Evolutionary conservation across 2,113 vertebrate genomes (phyloP).

Genomic region (Atherinomorus stipes): DNA sequence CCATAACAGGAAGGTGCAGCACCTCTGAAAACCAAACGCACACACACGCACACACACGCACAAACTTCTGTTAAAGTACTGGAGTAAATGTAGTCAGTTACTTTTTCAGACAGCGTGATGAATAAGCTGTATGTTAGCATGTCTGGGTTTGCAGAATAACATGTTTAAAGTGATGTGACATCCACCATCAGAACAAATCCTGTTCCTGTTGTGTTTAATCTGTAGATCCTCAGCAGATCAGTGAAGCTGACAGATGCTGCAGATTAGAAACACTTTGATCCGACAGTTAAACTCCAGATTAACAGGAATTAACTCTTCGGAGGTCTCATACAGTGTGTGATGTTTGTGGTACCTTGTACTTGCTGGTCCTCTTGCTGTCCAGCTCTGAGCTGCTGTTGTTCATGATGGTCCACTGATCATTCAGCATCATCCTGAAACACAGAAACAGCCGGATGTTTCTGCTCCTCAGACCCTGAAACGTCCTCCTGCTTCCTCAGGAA

Average conservation of each 20-base stretch:
- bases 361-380: conserved; percentile 40
- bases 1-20: conserved; percentile 63
- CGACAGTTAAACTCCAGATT: conserved; percentile 62
- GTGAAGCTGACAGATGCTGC: conserved; percentile 47
- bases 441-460: conserved; percentile 2
- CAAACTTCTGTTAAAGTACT: neutral
- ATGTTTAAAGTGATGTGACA: neutral
- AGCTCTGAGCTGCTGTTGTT: conserved; percentile 75
- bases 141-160: too few species aligned
- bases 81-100: neutral
- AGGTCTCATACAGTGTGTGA: neutral
- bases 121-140: too few species aligned
- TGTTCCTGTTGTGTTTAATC: conserved; percentile 21
- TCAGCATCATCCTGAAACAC: conserved; percentile 67
- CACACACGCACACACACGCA: conserved; percentile 31
- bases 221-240: conserved; percentile 12
- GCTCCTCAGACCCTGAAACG: too few species aligned
- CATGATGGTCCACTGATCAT: conserved; percentile 71
- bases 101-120: neutral
- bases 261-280: conserved; percentile 55
- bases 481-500: too few species aligned
- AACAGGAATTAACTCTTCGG: conserved; percentile 22
- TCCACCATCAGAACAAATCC: neutral
- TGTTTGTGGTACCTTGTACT: conserved; percentile 30
- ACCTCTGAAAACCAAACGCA: conserved; percentile 52